These are phyloP conservation scores for Phyllostomus hastatus DNA, from an alignment of 2,113 vertebrate species.

Conservation along the genomic window DNA sequence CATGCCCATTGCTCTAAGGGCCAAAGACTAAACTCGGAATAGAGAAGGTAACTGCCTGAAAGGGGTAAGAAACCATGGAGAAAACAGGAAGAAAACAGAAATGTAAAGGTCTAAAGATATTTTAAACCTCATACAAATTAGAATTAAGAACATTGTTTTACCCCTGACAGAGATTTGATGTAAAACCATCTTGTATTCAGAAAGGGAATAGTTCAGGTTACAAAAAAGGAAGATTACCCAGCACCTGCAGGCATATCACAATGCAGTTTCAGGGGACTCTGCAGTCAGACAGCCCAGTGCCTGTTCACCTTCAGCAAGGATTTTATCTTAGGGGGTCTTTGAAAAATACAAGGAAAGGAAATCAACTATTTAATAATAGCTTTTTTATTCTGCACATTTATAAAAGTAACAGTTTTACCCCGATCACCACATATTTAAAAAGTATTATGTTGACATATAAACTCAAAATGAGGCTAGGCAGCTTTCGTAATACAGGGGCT, in stretches of 20 bases:
- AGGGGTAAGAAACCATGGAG: background rate
- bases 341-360: conserved; percentile 47
- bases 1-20: background rate
- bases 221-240: background rate
- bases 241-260: background rate
- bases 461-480: background rate
- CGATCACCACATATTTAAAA: background rate
- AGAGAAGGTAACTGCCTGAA: background rate
- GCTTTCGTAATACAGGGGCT: background rate
- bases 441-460: conserved; percentile 14
- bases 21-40: background rate
- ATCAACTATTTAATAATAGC: background rate
- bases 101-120: background rate
- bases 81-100: background rate
- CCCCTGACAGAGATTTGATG: background rate
- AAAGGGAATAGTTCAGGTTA: background rate
- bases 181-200: conserved; percentile 11
- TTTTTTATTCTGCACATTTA: conserved; percentile 25
- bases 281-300: background rate
- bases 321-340: background rate
- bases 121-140: background rate
- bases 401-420: conserved; percentile 37
- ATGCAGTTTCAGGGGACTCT: background rate
- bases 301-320: background rate
- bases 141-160: background rate